phyloP scores from a whole-genome alignment of 2,888 invertebrate genomes.

The Phorcus lineatus region DNA sequence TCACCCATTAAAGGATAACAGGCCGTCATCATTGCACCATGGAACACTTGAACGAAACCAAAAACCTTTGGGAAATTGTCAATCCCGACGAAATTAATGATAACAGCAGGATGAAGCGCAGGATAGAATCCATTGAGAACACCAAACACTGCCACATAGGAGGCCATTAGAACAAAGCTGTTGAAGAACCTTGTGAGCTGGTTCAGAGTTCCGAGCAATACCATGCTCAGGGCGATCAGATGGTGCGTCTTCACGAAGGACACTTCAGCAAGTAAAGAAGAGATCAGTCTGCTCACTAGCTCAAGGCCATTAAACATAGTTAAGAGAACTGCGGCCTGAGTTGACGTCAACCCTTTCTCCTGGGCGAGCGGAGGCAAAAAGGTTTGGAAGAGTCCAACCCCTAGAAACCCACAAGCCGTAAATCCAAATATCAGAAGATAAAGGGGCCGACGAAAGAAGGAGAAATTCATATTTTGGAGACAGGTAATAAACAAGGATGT shows the following conservation, averaged over 20 bases:
- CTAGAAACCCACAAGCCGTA: neutral
- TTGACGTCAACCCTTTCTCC: neutral
- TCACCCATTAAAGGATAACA: constrained; percentile 25
- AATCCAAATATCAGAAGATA: constrained; percentile 1
- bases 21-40: constrained; percentile 16
- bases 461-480: neutral
- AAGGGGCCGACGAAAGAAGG: neutral
- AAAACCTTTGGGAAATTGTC: constrained; percentile 18
- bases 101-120: neutral
- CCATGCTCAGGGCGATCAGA: neutral
- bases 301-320: neutral
- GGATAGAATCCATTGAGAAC: constrained; percentile 18
- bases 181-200: neutral
- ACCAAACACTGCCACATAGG: neutral
- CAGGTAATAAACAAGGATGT: neutral
- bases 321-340: neutral
- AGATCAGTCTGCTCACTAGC: neutral
- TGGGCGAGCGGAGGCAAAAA: constrained; percentile 16
- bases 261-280: neutral
- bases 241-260: neutral
- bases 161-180: neutral
- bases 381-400: neutral
- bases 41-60: constrained; percentile 24
- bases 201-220: neutral
- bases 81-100: constrained; percentile 18